phyloP scores from a whole-genome alignment of 1,140 invertebrate species.

The Maniola jurtina region DNA sequence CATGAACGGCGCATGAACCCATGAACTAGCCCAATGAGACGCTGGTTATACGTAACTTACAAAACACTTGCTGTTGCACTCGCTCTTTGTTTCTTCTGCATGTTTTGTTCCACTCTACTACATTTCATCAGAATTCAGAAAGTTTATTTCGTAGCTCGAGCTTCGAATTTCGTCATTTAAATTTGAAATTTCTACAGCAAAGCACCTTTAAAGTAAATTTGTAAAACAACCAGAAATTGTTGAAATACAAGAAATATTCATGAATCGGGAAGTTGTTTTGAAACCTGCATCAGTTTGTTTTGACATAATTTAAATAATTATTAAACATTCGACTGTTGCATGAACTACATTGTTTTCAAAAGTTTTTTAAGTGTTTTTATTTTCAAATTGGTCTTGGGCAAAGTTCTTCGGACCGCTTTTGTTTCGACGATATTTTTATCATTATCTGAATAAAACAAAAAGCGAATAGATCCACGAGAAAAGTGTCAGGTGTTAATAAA shows the following conservation, averaged over 20 bases:
- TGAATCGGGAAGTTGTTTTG: too few relatives aligned
- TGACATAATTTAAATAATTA: too few relatives aligned
- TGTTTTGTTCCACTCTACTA: neutral
- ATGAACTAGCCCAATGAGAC: neutral
- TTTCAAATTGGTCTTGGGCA: neutral
- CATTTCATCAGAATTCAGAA: neutral
- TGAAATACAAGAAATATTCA: too few relatives aligned
- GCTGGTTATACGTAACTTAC: neutral
- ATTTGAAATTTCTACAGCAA: neutral
- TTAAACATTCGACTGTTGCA: too few relatives aligned
- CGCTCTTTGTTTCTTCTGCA: neutral
- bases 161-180: neutral
- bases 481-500: neutral
- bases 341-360: too few relatives aligned
- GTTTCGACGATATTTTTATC: neutral
- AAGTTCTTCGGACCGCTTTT: neutral
- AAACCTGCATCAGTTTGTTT: too few relatives aligned
- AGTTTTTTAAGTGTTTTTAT: neutral
- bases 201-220: neutral
- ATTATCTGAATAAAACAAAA: neutral
- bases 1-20: neutral
- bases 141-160: neutral
- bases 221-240: too few relatives aligned
- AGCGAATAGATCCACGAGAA: neutral
- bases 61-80: neutral